A percentile compares a stretch with the other conserved stretches of the same genome.
Conservation (phyloP, 2,888 invertebrate species). For the Colostygia pectinataria region DNA sequence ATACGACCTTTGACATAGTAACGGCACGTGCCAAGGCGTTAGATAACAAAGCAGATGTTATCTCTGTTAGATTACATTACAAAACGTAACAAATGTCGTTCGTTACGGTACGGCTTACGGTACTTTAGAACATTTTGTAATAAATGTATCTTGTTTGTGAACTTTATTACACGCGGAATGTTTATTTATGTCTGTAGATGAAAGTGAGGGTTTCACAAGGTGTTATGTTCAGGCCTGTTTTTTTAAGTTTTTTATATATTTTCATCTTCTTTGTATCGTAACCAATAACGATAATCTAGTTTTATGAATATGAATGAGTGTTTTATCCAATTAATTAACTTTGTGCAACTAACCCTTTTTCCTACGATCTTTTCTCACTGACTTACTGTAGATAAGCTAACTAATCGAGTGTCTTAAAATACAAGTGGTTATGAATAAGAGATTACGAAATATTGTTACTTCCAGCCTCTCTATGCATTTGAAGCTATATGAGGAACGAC, state of each 20-base stretch:
- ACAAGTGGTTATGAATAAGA: too few species aligned
- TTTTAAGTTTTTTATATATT: not conserved
- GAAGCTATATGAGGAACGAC: constrained; percentile 25
- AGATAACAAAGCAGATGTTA: constrained; percentile 12
- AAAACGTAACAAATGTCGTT: constrained; percentile 10
- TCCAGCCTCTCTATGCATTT: constrained; percentile 6
- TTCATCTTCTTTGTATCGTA: not conserved
- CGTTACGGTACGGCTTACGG: constrained; percentile 6
- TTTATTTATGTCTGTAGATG: constrained; percentile 12
- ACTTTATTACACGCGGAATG: constrained; percentile 23
- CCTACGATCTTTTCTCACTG: too few species aligned
- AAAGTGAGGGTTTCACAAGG: constrained; percentile 25
- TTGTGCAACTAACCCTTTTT: too few species aligned
- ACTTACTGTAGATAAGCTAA: too few species aligned
- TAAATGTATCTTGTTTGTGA: constrained; percentile 18
- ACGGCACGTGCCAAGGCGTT: constrained; percentile 15
- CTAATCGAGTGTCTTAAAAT: too few species aligned
- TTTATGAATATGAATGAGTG: too few species aligned
- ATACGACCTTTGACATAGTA: constrained; percentile 5
- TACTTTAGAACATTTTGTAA: constrained; percentile 16
- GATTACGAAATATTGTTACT: constrained; percentile 1
- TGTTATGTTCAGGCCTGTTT: constrained; percentile 15
- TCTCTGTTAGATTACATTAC: constrained; percentile 9
- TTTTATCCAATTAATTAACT: too few species aligned
- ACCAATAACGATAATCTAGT: too few species aligned